Percentiles rank a stretch among this genome's conserved stretches.
These are phyloP conservation scores for Dromaius novaehollandiae DNA, from an alignment of 2,113 vertebrate genomes.

Conservation along the genomic window DNA sequence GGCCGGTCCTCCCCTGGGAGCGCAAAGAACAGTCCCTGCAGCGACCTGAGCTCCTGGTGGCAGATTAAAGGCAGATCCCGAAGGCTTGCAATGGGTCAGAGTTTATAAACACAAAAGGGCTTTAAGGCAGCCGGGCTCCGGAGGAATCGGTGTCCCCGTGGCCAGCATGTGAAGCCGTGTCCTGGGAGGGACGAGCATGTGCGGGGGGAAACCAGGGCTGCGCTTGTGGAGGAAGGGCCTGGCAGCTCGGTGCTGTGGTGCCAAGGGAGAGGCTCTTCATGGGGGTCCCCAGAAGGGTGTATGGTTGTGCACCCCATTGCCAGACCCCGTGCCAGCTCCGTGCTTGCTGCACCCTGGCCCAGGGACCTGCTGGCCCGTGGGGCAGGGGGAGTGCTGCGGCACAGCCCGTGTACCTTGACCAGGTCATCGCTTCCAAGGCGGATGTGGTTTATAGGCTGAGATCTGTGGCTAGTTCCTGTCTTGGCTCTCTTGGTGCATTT, in stretches of 20 bases:
- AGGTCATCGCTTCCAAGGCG: neutral
- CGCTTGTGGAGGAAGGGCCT: neutral
- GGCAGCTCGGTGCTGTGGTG: no score
- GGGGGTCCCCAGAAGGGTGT: neutral
- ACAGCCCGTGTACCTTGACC: rapidly evolving
- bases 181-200: neutral
- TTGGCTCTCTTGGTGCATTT: neutral
- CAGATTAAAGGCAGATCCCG: constrained; percentile 49
- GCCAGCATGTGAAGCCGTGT: neutral
- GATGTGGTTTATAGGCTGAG: neutral
- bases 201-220: rapidly evolving
- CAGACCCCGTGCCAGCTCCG: rapidly evolving
- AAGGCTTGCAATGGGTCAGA: neutral
- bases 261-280: rapidly evolving
- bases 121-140: neutral
- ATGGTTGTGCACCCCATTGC: rapidly evolving
- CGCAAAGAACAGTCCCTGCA: constrained; percentile 3
- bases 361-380: neutral
- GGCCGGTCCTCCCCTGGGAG: neutral
- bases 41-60: neutral
- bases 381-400: rapidly evolving
- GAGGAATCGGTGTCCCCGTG: neutral
- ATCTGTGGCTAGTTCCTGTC: neutral
- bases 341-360: neutral
- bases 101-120: constrained; percentile 28